A percentile compares a stretch with the other conserved stretches of the same genome.
Evolutionary conservation across 2,797 vertebrate genomes (phyloP).

Genomic region (Anguilla megastoma): DNA sequence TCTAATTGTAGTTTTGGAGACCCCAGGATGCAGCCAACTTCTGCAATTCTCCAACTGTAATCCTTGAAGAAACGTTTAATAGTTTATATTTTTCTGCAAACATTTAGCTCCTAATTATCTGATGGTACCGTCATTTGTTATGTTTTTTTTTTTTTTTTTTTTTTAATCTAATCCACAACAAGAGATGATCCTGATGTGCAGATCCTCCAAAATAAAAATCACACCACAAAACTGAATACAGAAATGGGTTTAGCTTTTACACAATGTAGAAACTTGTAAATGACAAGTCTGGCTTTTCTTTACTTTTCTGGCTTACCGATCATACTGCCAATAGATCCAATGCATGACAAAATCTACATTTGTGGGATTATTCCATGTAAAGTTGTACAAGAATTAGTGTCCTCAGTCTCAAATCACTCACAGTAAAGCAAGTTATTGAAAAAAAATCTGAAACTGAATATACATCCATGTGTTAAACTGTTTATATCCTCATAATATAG

Average conservation of each 20-base stretch:
- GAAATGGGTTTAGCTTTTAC: too few relatives aligned
- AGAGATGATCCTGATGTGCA: neutral
- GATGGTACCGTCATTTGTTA: neutral
- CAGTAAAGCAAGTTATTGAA: neutral
- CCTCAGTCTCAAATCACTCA: too few relatives aligned
- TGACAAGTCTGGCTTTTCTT: too few relatives aligned
- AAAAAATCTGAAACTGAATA: neutral
- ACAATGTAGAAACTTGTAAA: too few relatives aligned
- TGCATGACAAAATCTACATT: too few relatives aligned
- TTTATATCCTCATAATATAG: neutral
- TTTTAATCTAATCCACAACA: neutral
- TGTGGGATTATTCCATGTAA: neutral
- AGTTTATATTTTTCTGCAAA: too few relatives aligned
- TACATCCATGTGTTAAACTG: neutral
- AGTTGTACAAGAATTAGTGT: neutral
- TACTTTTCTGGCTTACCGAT: too few relatives aligned
- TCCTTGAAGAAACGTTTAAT: too few relatives aligned
- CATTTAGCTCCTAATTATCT: neutral
- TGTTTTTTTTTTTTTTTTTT: neutral
- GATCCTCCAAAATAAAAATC: neutral
- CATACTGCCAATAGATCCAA: too few relatives aligned
- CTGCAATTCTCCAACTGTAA: too few relatives aligned
- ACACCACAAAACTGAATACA: neutral
- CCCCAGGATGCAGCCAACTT: too few relatives aligned
- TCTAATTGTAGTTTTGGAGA: too few relatives aligned